Conservation (phyloP, 2,113 vertebrate species). For the Neolamprologus ventralis region DNA sequence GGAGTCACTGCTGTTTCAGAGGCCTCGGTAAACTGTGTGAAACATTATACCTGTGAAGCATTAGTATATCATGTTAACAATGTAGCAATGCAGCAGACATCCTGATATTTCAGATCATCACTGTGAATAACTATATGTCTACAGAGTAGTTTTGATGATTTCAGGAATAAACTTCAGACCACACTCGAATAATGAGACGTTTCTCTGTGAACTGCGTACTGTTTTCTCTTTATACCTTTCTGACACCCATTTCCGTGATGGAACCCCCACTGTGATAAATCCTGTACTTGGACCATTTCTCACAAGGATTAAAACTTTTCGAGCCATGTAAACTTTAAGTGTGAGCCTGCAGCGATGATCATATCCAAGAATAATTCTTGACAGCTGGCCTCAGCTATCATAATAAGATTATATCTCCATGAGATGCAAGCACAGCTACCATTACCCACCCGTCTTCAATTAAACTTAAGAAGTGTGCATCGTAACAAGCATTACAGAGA, state of each 20-base stretch:
- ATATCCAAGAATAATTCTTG: constrained; percentile 32
- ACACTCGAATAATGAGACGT: background rate
- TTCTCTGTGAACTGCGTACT: background rate
- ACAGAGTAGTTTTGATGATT: background rate
- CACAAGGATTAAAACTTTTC: background rate
- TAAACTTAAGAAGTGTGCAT: background rate
- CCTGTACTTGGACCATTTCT: constrained; percentile 2
- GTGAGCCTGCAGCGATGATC: constrained; percentile 4
- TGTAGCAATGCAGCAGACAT: background rate
- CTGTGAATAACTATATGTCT: background rate
- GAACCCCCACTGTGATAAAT: background rate
- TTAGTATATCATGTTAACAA: background rate
- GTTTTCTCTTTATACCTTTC: background rate
- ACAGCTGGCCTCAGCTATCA: background rate
- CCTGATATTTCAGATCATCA: background rate
- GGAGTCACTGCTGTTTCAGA: background rate
- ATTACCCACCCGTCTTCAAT: background rate
- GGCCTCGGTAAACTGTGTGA: background rate
- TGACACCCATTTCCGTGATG: background rate
- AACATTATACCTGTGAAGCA: background rate
- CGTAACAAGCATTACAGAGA: background rate
- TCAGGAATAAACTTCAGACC: background rate
- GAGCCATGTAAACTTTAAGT: background rate
- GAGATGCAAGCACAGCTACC: background rate
- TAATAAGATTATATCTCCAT: constrained; percentile 32